These are phyloP conservation scores for Phaenicophaeus curvirostris DNA, from an alignment of 2,797 vertebrate species.

Conservation along the genomic window DNA sequence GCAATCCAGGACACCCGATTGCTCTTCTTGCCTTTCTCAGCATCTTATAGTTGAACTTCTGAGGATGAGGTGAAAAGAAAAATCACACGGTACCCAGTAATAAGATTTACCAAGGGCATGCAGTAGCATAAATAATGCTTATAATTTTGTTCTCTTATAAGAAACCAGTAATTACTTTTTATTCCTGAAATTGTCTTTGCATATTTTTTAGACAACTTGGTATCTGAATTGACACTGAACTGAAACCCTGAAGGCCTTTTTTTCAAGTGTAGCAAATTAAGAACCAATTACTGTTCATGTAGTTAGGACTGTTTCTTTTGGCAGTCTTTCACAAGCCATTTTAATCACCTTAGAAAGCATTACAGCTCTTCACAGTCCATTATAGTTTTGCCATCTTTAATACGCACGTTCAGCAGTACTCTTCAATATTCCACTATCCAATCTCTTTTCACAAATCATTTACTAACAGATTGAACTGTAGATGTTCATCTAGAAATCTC, in stretches of 20 bases:
- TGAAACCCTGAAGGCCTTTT: background rate
- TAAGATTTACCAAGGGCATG: background rate
- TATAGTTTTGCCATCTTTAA: background rate
- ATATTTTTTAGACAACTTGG: background rate
- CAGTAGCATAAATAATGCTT: background rate
- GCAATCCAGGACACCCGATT: background rate
- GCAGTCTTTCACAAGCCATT: background rate
- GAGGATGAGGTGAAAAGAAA: background rate
- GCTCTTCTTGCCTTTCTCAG: background rate
- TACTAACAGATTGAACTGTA: background rate
- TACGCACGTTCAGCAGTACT: background rate
- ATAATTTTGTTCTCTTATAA: background rate
- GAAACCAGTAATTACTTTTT: background rate
- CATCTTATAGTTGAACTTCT: background rate
- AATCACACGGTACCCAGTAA: background rate
- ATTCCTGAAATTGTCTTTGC: background rate
- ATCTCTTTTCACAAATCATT: background rate
- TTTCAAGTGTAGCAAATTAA: background rate
- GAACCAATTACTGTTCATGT: background rate
- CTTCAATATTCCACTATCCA: background rate
- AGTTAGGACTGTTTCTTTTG: slow-evolving; percentile 1
- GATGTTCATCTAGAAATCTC: background rate
- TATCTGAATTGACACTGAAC: background rate
- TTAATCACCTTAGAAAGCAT: slow-evolving; percentile 2
- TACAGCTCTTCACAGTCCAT: background rate